These are phyloP conservation scores for Dendronephthya gigantea DNA, from an alignment of 64 coral and sea anemone species.

Conservation along the genomic window DNA sequence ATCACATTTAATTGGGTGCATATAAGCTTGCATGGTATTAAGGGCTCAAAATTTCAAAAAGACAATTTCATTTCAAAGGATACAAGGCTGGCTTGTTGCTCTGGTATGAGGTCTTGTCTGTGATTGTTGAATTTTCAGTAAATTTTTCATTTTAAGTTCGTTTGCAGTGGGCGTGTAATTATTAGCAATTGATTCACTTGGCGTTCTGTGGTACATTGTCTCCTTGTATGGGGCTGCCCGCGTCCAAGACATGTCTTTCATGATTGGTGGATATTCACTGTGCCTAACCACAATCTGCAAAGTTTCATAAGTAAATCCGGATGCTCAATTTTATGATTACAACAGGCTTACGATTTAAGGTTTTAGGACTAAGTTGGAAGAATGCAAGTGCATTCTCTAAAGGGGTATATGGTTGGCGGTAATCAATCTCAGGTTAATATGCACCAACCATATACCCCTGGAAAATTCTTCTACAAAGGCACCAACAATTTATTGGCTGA, in stretches of 20 bases:
- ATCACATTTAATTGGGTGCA: too few relatives aligned
- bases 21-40: too few relatives aligned
- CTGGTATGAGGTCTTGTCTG: conserved; percentile 68
- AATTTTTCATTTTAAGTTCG: conserved; percentile 72
- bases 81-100: conserved; percentile 50
- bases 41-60: too few relatives aligned
- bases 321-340: too few relatives aligned
- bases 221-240: conserved; percentile 90
- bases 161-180: conserved; percentile 83
- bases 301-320: neutral
- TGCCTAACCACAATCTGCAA: conserved; percentile 83
- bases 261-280: conserved; percentile 95
- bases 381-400: too few relatives aligned
- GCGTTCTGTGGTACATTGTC: conserved; percentile 77
- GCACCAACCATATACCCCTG: too few relatives aligned
- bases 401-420: too few relatives aligned
- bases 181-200: conserved; percentile 97
- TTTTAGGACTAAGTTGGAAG: too few relatives aligned
- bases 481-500: too few relatives aligned
- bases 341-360: too few relatives aligned
- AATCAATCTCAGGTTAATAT: too few relatives aligned
- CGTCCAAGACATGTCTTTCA: conserved; percentile 94
- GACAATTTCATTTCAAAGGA: conserved; percentile 27
- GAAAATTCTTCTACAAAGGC: too few relatives aligned
- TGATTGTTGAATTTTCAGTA: conserved; percentile 36